Evolutionary conservation across 2,888 invertebrate species (phyloP).

Genomic region (Oscheius sp.): DNA sequence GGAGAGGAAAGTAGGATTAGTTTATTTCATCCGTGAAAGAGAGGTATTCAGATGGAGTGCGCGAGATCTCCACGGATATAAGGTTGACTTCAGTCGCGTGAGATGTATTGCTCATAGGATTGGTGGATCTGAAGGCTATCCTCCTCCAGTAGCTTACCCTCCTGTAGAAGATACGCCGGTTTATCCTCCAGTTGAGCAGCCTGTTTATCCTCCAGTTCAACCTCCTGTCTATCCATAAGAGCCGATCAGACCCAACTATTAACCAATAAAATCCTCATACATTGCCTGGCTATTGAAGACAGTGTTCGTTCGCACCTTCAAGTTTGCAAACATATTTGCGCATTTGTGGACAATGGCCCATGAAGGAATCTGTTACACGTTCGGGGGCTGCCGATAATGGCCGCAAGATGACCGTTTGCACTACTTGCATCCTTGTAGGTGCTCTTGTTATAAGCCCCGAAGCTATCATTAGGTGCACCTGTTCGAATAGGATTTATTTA

Average conservation of each 20-base stretch:
- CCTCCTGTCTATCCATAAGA: background rate
- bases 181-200: background rate
- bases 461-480: no score
- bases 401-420: conserved; percentile 25
- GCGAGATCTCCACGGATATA: background rate
- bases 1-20: background rate
- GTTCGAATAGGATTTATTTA: background rate
- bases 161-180: background rate
- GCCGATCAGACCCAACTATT: background rate
- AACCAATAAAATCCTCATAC: background rate
- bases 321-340: conserved; percentile 28
- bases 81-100: background rate
- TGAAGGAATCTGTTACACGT: conserved; percentile 29
- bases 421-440: conserved; percentile 14
- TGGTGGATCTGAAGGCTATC: background rate
- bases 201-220: background rate
- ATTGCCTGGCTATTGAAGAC: background rate
- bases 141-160: background rate
- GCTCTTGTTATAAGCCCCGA: no score
- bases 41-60: conserved; percentile 4
- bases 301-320: conserved; percentile 19
- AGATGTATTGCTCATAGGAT: background rate
- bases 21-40: no score
- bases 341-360: conserved; percentile 28
- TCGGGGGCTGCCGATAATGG: conserved; percentile 26